These are phyloP conservation scores for Rhabdophis nuchalis DNA, from an alignment of 2,797 vertebrate species.

Conservation along the genomic window DNA sequence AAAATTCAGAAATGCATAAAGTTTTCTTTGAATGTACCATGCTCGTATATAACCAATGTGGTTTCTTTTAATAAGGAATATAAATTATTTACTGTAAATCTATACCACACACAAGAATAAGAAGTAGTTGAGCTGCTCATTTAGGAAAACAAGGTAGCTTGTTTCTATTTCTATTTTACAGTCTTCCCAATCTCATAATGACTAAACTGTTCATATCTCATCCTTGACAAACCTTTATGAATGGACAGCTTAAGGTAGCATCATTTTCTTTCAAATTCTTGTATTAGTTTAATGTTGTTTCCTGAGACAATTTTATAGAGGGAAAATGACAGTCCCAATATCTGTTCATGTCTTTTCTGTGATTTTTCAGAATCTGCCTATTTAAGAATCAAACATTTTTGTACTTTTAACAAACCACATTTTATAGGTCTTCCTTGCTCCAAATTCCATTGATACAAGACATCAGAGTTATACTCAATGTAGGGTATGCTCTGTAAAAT, in stretches of 20 bases:
- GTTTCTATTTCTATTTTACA: neutral
- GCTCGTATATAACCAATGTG: neutral
- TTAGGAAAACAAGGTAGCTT: neutral
- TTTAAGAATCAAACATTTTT: neutral
- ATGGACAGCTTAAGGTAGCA: neutral
- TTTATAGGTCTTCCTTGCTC: neutral
- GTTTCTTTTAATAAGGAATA: neutral
- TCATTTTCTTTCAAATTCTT: neutral
- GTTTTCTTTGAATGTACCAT: neutral
- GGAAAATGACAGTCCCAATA: neutral
- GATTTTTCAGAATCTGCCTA: neutral
- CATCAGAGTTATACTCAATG: neutral
- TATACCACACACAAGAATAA: neutral
- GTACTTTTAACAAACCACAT: neutral
- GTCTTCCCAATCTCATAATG: neutral
- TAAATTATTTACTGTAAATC: neutral
- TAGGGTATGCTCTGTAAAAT: neutral
- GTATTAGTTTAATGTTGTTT: neutral
- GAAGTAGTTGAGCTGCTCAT: neutral
- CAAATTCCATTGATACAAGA: neutral
- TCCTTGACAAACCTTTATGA: neutral
- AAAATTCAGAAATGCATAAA: neutral
- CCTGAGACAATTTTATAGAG: neutral
- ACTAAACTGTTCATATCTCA: neutral
- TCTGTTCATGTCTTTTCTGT: neutral